Evolutionary conservation across 2,888 invertebrate species (phyloP), one percentile per base, ranked within the genome.

Genomic region (Amblyjoppa proteus): DNA sequence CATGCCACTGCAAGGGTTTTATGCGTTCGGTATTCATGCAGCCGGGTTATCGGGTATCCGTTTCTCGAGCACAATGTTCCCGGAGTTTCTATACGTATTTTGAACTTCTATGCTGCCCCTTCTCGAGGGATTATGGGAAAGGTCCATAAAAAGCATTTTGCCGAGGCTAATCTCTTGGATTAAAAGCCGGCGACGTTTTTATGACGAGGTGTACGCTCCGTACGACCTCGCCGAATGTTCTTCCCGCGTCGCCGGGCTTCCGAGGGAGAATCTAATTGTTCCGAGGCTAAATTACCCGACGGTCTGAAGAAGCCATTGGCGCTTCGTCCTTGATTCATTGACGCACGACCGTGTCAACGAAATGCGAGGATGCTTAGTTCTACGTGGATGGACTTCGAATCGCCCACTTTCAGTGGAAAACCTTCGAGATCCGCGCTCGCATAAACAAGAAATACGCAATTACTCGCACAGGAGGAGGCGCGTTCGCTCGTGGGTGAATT

Each of bases 131-230:
- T 70, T 79, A 51, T 20, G 25, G 53, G 51, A 49, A 16, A 3
- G 28, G 11, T 70, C n/a, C 31, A 5, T 41, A 31, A 75, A 79
- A 61, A 20, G 6, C 4, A 51, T 16, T 34, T n/a, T 11, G 28
- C 64, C 49, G 66, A 38, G 51, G 11, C 31, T 31, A 56, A 78
- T 38, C 45, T 38, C 41, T 20, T 16, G 58, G 28, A 13, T 73
- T 34, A 73, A 73, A 73, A 20, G n/a, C 31, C 25, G 38, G 45
- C 34, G 69, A 45, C 45, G 45, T 78, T 76, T 25, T 73, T 78
- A 49, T 56, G 20, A 73, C 56, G 53, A 13, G n/a, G 34, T 20
- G 13, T 34, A 45, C 16, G 13, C 58, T 79, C 31, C n/a, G 5
- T 51, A 25, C 53, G 25, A 49, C 34, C 45, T 25, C 25, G 41